A percentile compares a stretch with the other conserved stretches of the same genome.
Evolutionary conservation across 1,140 invertebrate genomes (phyloP).

Genomic region (Zophobas morio): DNA sequence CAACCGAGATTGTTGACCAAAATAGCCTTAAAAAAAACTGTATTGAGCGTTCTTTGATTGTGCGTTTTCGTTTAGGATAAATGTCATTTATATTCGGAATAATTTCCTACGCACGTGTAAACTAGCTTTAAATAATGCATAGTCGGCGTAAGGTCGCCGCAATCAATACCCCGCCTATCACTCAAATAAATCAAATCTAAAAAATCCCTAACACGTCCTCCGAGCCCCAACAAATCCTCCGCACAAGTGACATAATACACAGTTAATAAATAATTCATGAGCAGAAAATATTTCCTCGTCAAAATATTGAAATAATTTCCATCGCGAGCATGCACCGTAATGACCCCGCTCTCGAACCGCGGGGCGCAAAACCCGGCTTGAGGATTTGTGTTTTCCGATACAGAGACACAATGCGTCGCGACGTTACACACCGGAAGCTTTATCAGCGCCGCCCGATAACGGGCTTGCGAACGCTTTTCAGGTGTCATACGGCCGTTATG

Average conservation of each 20-base stretch:
- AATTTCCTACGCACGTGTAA: no score
- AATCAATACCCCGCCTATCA: background rate
- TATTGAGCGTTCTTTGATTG: no score
- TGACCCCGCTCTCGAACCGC: background rate
- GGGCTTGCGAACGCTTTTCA: slow-evolving; percentile 31
- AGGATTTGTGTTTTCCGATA: slow-evolving; percentile 42
- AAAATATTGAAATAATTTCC: background rate
- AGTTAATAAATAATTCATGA: background rate
- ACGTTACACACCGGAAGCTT: slow-evolving; percentile 24
- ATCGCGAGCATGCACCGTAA: no score
- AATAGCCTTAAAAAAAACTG: no score
- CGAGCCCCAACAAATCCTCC: background rate
- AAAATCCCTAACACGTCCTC: background rate
- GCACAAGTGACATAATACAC: background rate
- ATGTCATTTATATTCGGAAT: no score
- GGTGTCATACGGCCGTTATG: slow-evolving; percentile 30
- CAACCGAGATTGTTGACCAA: no score
- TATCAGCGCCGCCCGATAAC: slow-evolving; percentile 22
- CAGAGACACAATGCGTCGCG: slow-evolving; percentile 28
- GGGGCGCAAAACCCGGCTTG: background rate
- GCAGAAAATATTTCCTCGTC: background rate
- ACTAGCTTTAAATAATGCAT: no score
- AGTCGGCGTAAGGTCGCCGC: no score
- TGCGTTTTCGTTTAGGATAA: no score
- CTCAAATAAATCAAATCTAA: background rate